Evolutionary conservation across 30 jellyfish, hydroid and myxozoan genomes (phyloP), one percentile per base, ranked within the genome.

Genomic region (Turritopsis rubra): DNA sequence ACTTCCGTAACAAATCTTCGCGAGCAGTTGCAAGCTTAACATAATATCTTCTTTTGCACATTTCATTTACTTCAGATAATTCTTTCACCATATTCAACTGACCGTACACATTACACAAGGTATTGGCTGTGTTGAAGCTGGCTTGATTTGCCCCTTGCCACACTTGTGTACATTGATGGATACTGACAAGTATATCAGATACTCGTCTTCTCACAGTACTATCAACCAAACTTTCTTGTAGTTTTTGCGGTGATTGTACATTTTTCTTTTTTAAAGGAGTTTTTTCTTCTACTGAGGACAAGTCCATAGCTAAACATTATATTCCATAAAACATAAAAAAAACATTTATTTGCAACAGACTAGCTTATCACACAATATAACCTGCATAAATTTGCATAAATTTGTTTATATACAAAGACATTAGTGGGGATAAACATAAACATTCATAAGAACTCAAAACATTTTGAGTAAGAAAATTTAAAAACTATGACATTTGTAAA

Each of bases 51-150:
- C 83, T 75, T 85, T 89, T 79, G 52, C 95, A 87, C 1, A 78
- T 88, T 25, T 86, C 88, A 19, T 78, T 21, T 22, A 79, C 89
- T 23, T 84, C 96, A 19, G 79, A 78, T 5, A 66, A 7, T 8
- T 82, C 88, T 26, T 82, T 71, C 1, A 86, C 70, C 1, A 87
- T 27, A 68, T 88, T 76, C 68, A 90, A 72, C 73, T 92, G 98
- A 16, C 96, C 53, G 74, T 66, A 75, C 18, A 89, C 70, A 75
- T 80, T 92, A 19, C 71, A 81, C 71, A 92, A 76, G 21, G 98
- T 88, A 60, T 81, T 92, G 52, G 89, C 80, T 4, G 96, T 81
- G 52, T 92, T 95, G 81, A 92, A 92, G 66, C 96, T 92, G 16
- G 74, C 53, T 68, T 80, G 96, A 60, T 85, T 88, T 30, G 72